These are phyloP conservation scores for Lymantria monacha DNA, from an alignment of 2,888 invertebrate genomes.

Conservation along the genomic window DNA sequence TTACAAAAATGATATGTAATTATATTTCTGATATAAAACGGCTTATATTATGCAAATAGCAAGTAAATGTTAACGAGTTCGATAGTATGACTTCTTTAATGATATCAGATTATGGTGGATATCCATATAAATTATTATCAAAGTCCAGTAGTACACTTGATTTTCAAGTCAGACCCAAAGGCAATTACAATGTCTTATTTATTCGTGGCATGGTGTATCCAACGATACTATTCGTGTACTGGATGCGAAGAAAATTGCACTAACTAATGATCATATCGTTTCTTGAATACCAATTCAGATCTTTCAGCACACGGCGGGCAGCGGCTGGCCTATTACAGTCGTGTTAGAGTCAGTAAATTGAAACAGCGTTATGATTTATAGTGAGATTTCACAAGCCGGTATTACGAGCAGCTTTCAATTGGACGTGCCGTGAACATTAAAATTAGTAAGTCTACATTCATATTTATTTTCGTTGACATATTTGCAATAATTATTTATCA, in stretches of 20 bases:
- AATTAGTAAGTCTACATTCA: slow-evolving; percentile 8
- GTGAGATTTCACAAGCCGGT: slow-evolving; percentile 66
- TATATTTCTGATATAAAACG: slow-evolving; percentile 37
- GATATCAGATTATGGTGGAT: slow-evolving; percentile 46
- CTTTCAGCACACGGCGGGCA: slow-evolving; percentile 64
- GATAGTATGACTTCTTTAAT: slow-evolving; percentile 43
- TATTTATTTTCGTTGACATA: no score
- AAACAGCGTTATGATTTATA: slow-evolving; percentile 78
- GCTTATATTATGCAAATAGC: slow-evolving; percentile 45
- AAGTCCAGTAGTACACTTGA: slow-evolving; percentile 49
- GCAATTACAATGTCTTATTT: slow-evolving; percentile 70
- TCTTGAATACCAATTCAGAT: slow-evolving; percentile 77
- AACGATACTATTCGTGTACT: slow-evolving; percentile 62
- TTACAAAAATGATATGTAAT: slow-evolving; percentile 37
- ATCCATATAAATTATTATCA: slow-evolving; percentile 52
- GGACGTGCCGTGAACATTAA: slow-evolving; percentile 67
- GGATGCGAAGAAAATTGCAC: slow-evolving; percentile 77
- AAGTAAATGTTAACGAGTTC: slow-evolving; percentile 41
- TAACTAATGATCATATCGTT: slow-evolving; percentile 77
- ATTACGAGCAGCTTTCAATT: slow-evolving; percentile 65
- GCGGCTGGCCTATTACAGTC: slow-evolving; percentile 63
- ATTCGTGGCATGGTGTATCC: slow-evolving; percentile 56
- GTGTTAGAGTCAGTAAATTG: slow-evolving; percentile 74
- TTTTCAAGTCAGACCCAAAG: slow-evolving; percentile 58
- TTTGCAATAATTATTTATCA: no score